A percentile compares a stretch with the other conserved stretches of the same genome.
Conservation (phyloP, 2,113 vertebrate species). For the Podarcis cretensis region DNA sequence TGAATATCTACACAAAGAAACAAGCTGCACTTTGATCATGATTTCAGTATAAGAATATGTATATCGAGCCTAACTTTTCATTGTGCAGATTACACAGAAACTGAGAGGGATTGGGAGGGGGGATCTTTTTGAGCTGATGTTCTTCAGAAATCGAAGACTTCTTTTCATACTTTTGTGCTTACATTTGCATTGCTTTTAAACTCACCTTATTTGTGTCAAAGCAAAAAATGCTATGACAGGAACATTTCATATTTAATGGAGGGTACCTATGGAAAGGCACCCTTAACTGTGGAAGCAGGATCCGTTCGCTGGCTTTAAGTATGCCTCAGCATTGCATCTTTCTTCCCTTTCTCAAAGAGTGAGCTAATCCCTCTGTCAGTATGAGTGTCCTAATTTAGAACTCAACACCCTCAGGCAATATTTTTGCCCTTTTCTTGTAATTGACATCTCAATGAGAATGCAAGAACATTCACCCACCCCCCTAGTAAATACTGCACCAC, state of each 20-base stretch:
- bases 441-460: slow-evolving; percentile 43
- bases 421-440: slow-evolving; percentile 53
- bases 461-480: not conserved
- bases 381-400: slow-evolving; percentile 61
- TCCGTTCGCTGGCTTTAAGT: slow-evolving; percentile 9
- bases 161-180: not conserved
- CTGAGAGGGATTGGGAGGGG: not conserved
- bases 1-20: slow-evolving; percentile 20
- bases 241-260: slow-evolving; percentile 9
- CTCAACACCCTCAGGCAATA: slow-evolving; percentile 42
- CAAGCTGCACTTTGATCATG: not conserved
- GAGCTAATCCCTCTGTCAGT: slow-evolving; percentile 54
- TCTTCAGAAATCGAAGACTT: slow-evolving; percentile 14
- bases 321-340: slow-evolving; percentile 23
- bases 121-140: not conserved
- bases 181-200: not conserved
- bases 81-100: not conserved
- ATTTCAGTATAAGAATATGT: not conserved
- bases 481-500: not conserved
- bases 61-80: not conserved
- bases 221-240: not conserved
- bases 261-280: slow-evolving; percentile 6
- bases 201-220: not conserved
- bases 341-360: slow-evolving; percentile 48
- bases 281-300: slow-evolving; percentile 35